Base-by-base conservation (phyloP, 2,113 vertebrate genomes). In the Psittacula cyanocephala region DNA sequence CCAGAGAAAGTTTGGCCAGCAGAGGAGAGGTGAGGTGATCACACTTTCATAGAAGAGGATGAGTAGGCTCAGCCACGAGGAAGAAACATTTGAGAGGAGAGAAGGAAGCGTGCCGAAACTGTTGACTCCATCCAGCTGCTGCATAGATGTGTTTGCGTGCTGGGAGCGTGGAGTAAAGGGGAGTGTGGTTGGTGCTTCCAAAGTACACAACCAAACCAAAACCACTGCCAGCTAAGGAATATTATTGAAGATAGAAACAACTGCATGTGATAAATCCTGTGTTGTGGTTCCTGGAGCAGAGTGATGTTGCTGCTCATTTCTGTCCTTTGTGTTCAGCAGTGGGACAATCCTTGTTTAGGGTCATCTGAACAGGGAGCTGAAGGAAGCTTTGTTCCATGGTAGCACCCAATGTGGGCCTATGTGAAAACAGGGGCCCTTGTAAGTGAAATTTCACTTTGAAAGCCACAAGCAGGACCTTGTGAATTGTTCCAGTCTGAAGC, bases 271-370 rank as follows among this genome's bases (percentile, higher is more conserved):
- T 35, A 71, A 71, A 50, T 31, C 27, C 31, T 50, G 31, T 0
- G 0, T 63, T 68, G 79, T 79, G 24, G 5, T 63, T 67, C 44
- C 70, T 70, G 75, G 47, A 78, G 35, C 18, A 63, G 46, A 39
- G 27, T 16, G 8, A 4, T 47, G 23, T 2, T 86, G 27, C 27
- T 9, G 2, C 18, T 81, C 1, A 0, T 75, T 77, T 60, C 53
- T 64, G 29, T 39, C 22, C 13, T 57, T 47, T 4, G 1, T 4
- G 2, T 0, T 2, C 53, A 71, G 15, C 37, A 53, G 41, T 22
- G 29, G 18, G 20, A 81, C 9, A 67, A 27, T 59, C 62, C 17
- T 71, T 43, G 23, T 35, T 63, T 22, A 81, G 25, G 13, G 25
- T 46, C 52, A 31, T 37, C 43, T 29, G 23, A 81, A 37, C 17